Percentiles rank a stretch among this genome's conserved stretches.
Evolutionary conservation across 53 echinoderm and acorn worm species (phyloP).

Genomic region (Arbacia lixula): DNA sequence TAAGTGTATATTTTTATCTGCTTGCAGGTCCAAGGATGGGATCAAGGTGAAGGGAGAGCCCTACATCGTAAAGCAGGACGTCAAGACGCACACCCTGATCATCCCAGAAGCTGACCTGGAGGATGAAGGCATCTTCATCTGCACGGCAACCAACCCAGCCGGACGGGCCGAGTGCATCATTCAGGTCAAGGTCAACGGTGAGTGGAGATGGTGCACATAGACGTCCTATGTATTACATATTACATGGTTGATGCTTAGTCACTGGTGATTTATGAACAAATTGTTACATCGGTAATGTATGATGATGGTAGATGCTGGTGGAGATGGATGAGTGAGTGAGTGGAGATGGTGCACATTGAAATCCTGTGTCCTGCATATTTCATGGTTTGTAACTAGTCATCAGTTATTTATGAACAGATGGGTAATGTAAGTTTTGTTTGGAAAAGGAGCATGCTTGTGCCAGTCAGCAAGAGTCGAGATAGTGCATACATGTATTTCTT

Average conservation of each 20-base stretch:
- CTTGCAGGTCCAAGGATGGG: constrained; percentile 90
- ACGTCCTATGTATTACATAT: too few relatives aligned
- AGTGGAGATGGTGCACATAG: constrained; percentile 8
- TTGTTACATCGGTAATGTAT: too few relatives aligned
- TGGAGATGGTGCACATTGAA: background rate
- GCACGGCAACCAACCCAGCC: constrained; percentile 83
- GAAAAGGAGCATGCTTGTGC: too few relatives aligned
- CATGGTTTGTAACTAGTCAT: too few relatives aligned
- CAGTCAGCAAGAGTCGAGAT: too few relatives aligned
- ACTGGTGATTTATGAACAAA: too few relatives aligned
- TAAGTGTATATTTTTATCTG: too few relatives aligned
- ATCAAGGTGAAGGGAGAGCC: constrained; percentile 69
- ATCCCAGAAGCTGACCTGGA: constrained; percentile 84
- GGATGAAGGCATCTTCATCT: constrained; percentile 87
- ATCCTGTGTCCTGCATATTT: too few relatives aligned
- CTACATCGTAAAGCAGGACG: constrained; percentile 77
- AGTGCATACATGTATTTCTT: too few relatives aligned
- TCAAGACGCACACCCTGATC: constrained; percentile 74
- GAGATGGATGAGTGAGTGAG: constrained; percentile 62
- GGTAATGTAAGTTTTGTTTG: too few relatives aligned
- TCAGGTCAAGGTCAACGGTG: constrained; percentile 90
- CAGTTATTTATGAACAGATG: too few relatives aligned
- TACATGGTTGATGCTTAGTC: too few relatives aligned
- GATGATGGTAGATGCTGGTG: background rate
- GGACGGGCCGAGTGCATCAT: constrained; percentile 84